Base-by-base conservation (phyloP, 64 coral and sea anemone species). In the Orbicella faveolata region DNA sequence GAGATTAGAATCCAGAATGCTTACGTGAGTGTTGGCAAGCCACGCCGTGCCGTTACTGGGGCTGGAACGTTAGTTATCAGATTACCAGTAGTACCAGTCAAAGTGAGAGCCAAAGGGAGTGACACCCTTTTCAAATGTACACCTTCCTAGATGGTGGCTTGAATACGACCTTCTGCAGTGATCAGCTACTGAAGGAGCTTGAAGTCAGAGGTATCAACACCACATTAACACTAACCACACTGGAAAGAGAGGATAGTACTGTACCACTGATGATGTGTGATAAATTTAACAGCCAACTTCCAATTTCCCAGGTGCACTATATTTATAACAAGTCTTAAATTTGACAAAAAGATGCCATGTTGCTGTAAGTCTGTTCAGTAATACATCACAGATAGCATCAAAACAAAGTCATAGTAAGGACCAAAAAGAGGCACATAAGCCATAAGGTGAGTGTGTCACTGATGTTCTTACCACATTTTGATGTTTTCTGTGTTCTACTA, bases 61-160 rank as follows among this genome's bases (percentile, higher is more conserved):
- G 4, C 77, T 5, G 54, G 70, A 41, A 11, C 86, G 1, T 41
- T 52, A 62, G 86, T 67, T 9, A 94, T 68, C 0, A 63, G 75
- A 25, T 64, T 90, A 14, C 13, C 89, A 0, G 80, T 94, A 33
- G 93, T 94, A 1, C 93, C 88, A 34, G 89, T 94, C 0, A 61
- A 90, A 0, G 93, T 90, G 0, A 55, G 35, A 61, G 36, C 73
- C 26, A 84, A 85, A 36, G 79, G 76, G 23, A n/a, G 17, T 0
- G 61, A 80, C 9, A 11, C 17, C 3, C 44, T 68, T 8, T 17
- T 91, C 4, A 59, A 9, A 91, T 81, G 2, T 91, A 85, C 54
- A 81, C 81, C 10, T 92, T 92, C 36, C 75, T 92, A 0, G 90
- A 92, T 63, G 23, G 36, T 36, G 90, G 90, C 5, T 92, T 81